Conservation (phyloP, 1,140 invertebrate genomes). For the Augochlora pura region DNA sequence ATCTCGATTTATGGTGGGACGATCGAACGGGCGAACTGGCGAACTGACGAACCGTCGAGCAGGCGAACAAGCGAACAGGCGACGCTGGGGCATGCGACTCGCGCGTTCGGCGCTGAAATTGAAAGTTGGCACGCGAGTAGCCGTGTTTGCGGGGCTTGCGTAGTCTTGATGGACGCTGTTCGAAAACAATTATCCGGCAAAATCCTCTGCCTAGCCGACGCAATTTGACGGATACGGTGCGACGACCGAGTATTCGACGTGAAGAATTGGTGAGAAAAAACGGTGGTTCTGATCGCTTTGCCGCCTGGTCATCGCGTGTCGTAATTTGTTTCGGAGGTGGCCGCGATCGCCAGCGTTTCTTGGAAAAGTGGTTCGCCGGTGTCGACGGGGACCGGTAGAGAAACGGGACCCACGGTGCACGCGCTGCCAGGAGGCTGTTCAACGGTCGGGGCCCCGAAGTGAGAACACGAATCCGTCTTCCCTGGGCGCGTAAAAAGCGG, state of each 20-base stretch:
- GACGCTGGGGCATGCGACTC: not conserved
- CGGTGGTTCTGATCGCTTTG: not conserved
- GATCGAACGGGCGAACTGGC: no score
- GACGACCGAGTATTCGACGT: not conserved
- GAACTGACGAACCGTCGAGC: no score
- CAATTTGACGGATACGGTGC: not conserved
- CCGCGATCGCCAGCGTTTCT: not conserved
- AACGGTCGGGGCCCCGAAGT: constrained; percentile 11
- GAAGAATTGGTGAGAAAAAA: no score
- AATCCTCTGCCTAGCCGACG: not conserved
- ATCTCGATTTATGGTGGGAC: constrained; percentile 29
- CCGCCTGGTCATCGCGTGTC: not conserved
- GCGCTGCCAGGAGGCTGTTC: no score
- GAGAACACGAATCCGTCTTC: constrained; percentile 51
- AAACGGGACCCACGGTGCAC: no score
- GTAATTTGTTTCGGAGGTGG: not conserved
- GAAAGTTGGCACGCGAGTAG: constrained; percentile 35
- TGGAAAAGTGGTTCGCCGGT: not conserved
- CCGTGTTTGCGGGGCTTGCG: not conserved
- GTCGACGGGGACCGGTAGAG: not conserved
- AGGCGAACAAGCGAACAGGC: no score
- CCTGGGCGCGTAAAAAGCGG: constrained; percentile 46
- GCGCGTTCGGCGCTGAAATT: constrained; percentile 8
- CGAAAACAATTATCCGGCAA: not conserved
- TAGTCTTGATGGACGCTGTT: not conserved